Evolutionary conservation across 2,113 vertebrate genomes (phyloP).

Genomic region (human): GRCh38 chr3:181701501-181702000

Average conservation of each 20-base stretch:
- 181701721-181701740: conserved; percentile 64
- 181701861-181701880: conserved; percentile 84
- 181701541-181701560: conserved; percentile 76
- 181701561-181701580: not conserved
- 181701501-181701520: conserved; percentile 83
- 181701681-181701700: conserved; percentile 31
- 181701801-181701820: conserved; percentile 73
- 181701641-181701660: conserved; percentile 46
- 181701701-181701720: conserved; percentile 69
- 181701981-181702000: conserved; percentile 83
- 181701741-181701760: conserved; percentile 71
- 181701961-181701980: conserved; percentile 85
- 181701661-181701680: not conserved
- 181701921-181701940: conserved; percentile 82
- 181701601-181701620: conserved; percentile 48
- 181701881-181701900: conserved; percentile 81
- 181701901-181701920: conserved; percentile 76
- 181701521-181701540: conserved; percentile 73
- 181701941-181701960: conserved; percentile 82
- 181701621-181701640: conserved; percentile 17
- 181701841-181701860: conserved; percentile 78
- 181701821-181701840: conserved; percentile 80
- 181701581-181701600: conserved; percentile 59
- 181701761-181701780: conserved; percentile 67
- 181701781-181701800: conserved; percentile 67